Conservation (phyloP, 1,140 invertebrate species). For the Sminthurides bifidus region DNA sequence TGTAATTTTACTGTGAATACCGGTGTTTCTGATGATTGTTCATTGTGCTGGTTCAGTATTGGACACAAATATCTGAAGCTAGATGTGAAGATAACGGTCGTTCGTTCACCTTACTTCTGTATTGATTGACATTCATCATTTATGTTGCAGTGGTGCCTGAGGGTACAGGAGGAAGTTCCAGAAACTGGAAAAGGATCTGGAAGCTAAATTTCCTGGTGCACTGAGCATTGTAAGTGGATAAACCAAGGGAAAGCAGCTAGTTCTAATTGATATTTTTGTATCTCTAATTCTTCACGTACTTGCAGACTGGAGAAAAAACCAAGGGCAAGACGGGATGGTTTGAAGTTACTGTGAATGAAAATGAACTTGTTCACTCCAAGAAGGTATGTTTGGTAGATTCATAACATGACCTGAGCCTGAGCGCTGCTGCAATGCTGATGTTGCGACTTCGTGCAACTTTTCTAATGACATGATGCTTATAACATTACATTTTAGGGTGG, state of each 20-base stretch:
- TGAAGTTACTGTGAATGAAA: constrained; percentile 13
- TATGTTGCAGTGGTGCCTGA: constrained; percentile 25
- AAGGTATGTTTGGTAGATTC: not conserved
- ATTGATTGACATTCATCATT: not conserved
- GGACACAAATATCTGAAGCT: not conserved
- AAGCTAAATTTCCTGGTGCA: constrained; percentile 11
- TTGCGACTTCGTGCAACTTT: not conserved
- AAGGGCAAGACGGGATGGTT: constrained; percentile 17
- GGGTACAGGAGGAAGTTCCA: constrained; percentile 24
- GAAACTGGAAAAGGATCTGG: constrained; percentile 21
- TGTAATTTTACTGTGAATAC: too few relatives aligned
- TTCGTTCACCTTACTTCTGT: too few relatives aligned
- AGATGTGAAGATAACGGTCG: not conserved
- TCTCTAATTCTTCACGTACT: not conserved
- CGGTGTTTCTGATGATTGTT: too few relatives aligned
- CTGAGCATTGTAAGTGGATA: constrained; percentile 12
- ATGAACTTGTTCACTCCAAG: not conserved
- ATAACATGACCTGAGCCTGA: not conserved
- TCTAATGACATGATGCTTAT: not conserved
- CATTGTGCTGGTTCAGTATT: too few relatives aligned
- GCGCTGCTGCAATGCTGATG: not conserved
- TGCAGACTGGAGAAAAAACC: constrained; percentile 20
- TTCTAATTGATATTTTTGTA: not conserved
- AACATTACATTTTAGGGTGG: not conserved
- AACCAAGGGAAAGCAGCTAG: not conserved